These are phyloP conservation scores for Glaucidium brasilianum DNA, from an alignment of 2,113 vertebrate species.

Conservation along the genomic window DNA sequence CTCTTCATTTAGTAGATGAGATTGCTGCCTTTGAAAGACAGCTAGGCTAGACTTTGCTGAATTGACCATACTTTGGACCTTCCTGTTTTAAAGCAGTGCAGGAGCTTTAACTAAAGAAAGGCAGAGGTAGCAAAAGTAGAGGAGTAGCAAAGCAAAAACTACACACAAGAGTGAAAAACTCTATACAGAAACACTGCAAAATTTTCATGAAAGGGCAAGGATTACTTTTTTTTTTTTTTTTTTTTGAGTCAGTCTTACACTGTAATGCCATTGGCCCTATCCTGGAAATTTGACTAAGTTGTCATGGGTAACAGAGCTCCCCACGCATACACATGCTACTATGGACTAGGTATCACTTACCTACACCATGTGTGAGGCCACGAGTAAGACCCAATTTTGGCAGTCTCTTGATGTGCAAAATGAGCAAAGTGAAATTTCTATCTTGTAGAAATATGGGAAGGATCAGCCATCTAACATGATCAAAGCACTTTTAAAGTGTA, in stretches of 20 bases:
- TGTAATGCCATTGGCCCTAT: background rate
- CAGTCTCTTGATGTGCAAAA: background rate
- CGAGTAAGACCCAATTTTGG: background rate
- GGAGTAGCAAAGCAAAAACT: background rate
- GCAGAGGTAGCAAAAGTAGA: background rate
- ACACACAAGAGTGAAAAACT: background rate
- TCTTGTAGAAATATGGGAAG: background rate
- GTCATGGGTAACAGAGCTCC: background rate
- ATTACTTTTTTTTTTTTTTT: no score
- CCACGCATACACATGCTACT: background rate
- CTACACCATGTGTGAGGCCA: background rate
- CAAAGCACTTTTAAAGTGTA: background rate
- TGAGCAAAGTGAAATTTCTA: background rate
- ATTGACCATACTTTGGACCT: background rate
- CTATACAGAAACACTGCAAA: background rate
- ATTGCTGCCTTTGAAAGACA: background rate
- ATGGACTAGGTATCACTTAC: background rate
- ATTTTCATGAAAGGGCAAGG: background rate
- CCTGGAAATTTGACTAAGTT: background rate
- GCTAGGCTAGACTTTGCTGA: background rate
- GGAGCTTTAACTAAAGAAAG: background rate
- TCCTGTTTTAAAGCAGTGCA: background rate
- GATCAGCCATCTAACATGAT: background rate
- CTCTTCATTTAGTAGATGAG: background rate
- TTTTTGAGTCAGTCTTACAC: background rate